These are phyloP conservation scores for Pangasianodon gigas DNA, from an alignment of 2,113 vertebrate genomes.

Conservation along the genomic window DNA sequence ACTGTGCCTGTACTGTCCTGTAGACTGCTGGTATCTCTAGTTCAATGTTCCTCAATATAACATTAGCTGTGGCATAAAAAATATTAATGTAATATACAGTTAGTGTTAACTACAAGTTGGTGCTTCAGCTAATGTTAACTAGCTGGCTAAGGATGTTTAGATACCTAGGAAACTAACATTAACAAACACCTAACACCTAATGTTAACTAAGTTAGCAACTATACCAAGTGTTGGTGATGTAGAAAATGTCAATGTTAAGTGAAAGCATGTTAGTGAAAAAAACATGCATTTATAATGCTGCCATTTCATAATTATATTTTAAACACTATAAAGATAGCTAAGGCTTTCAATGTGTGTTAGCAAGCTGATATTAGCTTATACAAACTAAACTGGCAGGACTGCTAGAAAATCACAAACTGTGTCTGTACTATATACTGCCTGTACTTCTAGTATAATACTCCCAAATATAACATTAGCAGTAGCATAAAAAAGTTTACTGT, in stretches of 20 bases:
- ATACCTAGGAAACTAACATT: neutral
- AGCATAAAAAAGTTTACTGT: neutral
- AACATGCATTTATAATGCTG: neutral
- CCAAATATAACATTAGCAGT: neutral
- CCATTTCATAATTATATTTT: no score
- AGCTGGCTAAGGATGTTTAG: neutral
- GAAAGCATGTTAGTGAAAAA: neutral
- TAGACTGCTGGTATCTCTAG: neutral
- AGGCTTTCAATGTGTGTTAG: no score
- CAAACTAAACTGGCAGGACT: neutral
- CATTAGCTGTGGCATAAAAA: neutral
- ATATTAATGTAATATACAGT: neutral
- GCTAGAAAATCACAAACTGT: neutral
- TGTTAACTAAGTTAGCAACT: neutral
- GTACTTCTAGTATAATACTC: no score
- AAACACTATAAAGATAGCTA: no score
- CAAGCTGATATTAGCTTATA: no score
- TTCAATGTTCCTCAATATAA: neutral
- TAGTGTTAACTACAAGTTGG: neutral
- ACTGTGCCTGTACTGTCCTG: neutral
- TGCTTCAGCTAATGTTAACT: neutral
- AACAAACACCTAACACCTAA: neutral
- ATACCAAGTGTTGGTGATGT: no score
- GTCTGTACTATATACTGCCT: no score
- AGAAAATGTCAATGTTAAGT: neutral